Evolutionary conservation across 2,888 invertebrate genomes (phyloP).

Genomic region (Dicyrtoma fusca): DNA sequence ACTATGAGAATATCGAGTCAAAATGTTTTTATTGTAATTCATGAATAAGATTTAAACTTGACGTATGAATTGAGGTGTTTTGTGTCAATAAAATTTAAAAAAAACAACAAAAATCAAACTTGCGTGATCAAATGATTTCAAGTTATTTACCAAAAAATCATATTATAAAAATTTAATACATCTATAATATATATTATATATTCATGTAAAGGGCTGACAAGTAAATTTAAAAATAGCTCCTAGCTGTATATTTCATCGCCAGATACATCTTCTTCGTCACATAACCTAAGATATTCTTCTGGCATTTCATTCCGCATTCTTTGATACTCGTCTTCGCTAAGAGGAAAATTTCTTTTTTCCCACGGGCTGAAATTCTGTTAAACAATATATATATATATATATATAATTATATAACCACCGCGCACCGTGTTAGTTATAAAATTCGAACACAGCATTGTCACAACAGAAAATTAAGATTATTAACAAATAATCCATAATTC

Average conservation of each 20-base stretch:
- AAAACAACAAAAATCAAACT: conserved; percentile 26
- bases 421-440: too few species aligned
- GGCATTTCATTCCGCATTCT: conserved; percentile 31
- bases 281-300: conserved; percentile 27
- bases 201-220: conserved; percentile 27
- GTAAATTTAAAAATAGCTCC: conserved; percentile 19
- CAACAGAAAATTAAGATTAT: too few species aligned
- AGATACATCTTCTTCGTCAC: conserved; percentile 28
- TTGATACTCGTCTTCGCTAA: conserved; percentile 28
- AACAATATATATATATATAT: neutral
- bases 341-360: conserved; percentile 32
- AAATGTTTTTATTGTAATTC: conserved; percentile 36
- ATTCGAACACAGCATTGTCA: conserved; percentile 4
- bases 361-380: conserved; percentile 23
- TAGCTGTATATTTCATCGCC: conserved; percentile 32
- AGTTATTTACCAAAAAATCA: conserved; percentile 26
- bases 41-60: conserved; percentile 29
- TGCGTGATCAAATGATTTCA: conserved; percentile 14
- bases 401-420: too few species aligned
- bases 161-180: conserved; percentile 30
- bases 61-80: conserved; percentile 34
- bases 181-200: conserved; percentile 29
- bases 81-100: conserved; percentile 36
- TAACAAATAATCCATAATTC: too few species aligned
- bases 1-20: conserved; percentile 37